phyloP scores from a whole-genome alignment of 2,888 invertebrate genomes.

The Apodemia duryi region DNA sequence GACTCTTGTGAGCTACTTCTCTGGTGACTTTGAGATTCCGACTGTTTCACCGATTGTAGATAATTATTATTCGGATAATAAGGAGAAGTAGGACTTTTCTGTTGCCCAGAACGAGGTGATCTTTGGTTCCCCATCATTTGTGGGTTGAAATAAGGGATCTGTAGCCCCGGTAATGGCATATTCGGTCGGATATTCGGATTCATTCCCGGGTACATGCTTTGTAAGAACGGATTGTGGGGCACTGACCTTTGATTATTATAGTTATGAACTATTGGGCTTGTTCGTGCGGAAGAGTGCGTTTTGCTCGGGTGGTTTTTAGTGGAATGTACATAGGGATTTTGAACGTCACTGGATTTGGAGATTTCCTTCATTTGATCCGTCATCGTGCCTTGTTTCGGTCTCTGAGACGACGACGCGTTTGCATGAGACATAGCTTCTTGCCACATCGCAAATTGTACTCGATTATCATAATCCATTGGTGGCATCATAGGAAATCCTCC shows the following conservation, averaged over 20 bases:
- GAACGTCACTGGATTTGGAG: constrained; percentile 59
- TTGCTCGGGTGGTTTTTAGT: constrained; percentile 61
- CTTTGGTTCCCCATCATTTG: constrained; percentile 58
- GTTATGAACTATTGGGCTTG: constrained; percentile 70
- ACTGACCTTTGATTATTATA: constrained; percentile 82
- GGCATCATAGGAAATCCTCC: constrained; percentile 64
- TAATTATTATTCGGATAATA: constrained; percentile 70
- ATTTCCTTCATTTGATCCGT: constrained; percentile 58
- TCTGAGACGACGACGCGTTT: constrained; percentile 52
- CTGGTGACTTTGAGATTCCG: constrained; percentile 45
- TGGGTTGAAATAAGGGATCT: constrained; percentile 67
- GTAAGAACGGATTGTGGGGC: constrained; percentile 85
- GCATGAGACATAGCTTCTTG: constrained; percentile 83
- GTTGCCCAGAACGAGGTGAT: constrained; percentile 85
- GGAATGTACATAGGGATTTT: constrained; percentile 66
- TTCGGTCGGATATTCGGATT: constrained; percentile 54
- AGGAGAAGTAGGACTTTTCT: constrained; percentile 67
- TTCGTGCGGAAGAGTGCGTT: constrained; percentile 65
- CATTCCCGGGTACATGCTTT: constrained; percentile 63
- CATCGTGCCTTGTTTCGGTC: constrained; percentile 48
- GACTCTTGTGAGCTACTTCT: constrained; percentile 58
- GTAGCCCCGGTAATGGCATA: constrained; percentile 58
- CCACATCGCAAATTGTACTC: constrained; percentile 83
- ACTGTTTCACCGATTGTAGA: constrained; percentile 58
- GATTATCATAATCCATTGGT: constrained; percentile 73